Evolutionary conservation across 2,888 invertebrate genomes (phyloP), one percentile per base, ranked within the genome.

Genomic region (Dryococelus australis): DNA sequence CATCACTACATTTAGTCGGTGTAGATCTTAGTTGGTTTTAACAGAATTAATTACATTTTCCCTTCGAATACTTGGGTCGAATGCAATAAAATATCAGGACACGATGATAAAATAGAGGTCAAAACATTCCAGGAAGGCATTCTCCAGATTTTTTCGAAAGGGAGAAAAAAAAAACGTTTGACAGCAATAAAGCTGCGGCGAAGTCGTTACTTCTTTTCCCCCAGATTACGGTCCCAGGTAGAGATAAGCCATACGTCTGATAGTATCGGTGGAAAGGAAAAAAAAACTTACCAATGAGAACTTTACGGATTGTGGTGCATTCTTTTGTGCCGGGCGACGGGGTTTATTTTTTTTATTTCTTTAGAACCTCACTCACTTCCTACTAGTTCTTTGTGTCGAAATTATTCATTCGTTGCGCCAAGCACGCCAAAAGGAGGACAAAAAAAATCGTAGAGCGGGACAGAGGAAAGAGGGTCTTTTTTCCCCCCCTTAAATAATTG

Each of bases 281-380:
- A 65, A 65, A 65, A 65, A 65, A 16, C 65, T 65, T 65, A 65
- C 65, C 65, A 65, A 65, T 65, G 65, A 65, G 65, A 65, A 65
- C 65, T 65, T 65, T 65, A 65, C 65, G 65, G 65, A 65, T 65
- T 65, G 65, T 65, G 65, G 20, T 24, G 65, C 65, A 16, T 65
- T 65, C 65, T 65, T 65, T 65, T 65, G 65, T 65, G 65, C 65
- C n/a, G 0, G 51, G 20, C 51, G 65, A n/a, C 8, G 65, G n/a
- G n/a, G n/a, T n/a, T n/a, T 24, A 12, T 65, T 65, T 65, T 65
- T 65, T 65, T 65, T 65, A 65, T 4, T 12, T 24, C n/a, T n/a
- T n/a, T n/a, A n/a, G 65, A 65, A 16, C 65, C 65, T 65, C 65
- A 65, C 65, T 65, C 65, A 65, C 65, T 65, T 65, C 65, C 65